Evolutionary conservation across 1,140 invertebrate species (phyloP).

Genomic region (Chelonus insularis): DNA sequence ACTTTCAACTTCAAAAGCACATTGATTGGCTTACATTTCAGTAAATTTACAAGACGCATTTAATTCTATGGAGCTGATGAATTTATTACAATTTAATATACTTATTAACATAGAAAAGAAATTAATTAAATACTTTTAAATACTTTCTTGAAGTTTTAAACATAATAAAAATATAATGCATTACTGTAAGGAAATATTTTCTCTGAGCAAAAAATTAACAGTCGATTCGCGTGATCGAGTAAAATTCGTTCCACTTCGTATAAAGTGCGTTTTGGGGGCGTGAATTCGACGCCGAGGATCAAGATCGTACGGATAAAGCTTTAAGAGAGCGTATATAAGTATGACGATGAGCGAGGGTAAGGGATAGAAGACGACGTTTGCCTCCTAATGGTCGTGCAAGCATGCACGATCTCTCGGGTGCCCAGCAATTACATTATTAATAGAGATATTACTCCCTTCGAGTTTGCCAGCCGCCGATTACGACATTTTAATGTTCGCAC

Average conservation of each 20-base stretch:
- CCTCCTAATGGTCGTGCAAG: slow-evolving; percentile 40
- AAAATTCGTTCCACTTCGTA: slow-evolving; percentile 20
- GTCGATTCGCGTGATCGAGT: slow-evolving; percentile 13
- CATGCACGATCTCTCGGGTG: slow-evolving; percentile 40
- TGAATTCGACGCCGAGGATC: slow-evolving; percentile 13
- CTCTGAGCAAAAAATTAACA: slow-evolving; percentile 10
- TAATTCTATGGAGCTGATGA: too few species aligned
- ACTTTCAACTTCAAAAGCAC: too few species aligned
- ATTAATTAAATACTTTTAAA: too few species aligned
- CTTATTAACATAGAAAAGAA: too few species aligned
- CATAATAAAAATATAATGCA: too few species aligned
- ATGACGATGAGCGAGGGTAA: not conserved
- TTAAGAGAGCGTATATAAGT: not conserved
- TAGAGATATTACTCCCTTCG: slow-evolving; percentile 47
- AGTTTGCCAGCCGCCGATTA: slow-evolving; percentile 35
- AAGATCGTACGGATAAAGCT: not conserved
- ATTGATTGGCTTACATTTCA: too few species aligned
- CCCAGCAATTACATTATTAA: slow-evolving; percentile 50
- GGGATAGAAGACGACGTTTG: not conserved
- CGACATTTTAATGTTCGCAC: slow-evolving; percentile 37
- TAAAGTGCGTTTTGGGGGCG: slow-evolving; percentile 3
- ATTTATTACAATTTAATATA: too few species aligned
- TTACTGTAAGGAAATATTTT: too few species aligned
- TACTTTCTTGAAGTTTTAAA: too few species aligned
- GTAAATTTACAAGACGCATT: too few species aligned